A percentile compares a stretch with the other conserved stretches of the same genome.
These are phyloP conservation scores for Heliothis peltigera DNA, from an alignment of 2,888 invertebrate species.

Conservation along the genomic window DNA sequence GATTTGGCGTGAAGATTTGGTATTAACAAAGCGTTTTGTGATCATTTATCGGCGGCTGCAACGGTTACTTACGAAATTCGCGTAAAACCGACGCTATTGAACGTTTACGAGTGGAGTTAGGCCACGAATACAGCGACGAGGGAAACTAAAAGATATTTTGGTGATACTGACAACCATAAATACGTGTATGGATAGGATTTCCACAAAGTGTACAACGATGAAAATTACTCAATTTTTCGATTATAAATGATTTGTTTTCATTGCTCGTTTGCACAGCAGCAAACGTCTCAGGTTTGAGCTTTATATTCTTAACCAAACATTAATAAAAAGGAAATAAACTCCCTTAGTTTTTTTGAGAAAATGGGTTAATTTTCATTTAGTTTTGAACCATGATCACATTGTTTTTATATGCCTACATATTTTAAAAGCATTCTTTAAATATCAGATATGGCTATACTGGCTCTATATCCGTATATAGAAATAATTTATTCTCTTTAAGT, in stretches of 20 bases:
- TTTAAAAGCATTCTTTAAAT: not conserved
- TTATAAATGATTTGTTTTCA: too few relatives aligned
- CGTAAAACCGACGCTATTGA: constrained; percentile 68
- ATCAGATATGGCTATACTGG: constrained; percentile 28
- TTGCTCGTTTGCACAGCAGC: too few relatives aligned
- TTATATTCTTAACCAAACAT: too few relatives aligned
- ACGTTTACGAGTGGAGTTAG: constrained; percentile 53
- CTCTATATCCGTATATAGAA: constrained; percentile 5
- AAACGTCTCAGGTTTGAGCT: too few relatives aligned
- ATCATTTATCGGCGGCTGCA: constrained; percentile 68
- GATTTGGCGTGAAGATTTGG: constrained; percentile 64
- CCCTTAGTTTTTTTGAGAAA: too few relatives aligned
- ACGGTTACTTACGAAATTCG: constrained; percentile 69
- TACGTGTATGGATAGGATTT: too few relatives aligned
- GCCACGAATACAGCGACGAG: constrained; percentile 37
- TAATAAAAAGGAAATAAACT: too few relatives aligned
- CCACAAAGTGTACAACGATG: too few relatives aligned
- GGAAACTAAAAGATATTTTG: constrained; percentile 2
- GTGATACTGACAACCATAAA: not conserved
- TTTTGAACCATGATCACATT: too few relatives aligned
- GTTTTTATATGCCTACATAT: too few relatives aligned
- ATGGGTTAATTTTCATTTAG: too few relatives aligned
- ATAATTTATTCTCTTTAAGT: constrained; percentile 16
- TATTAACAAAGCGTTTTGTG: constrained; percentile 65
- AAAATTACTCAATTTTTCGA: too few relatives aligned